Percentiles rank a stretch among this genome's conserved stretches.
phyloP scores from a whole-genome alignment of 2,113 vertebrate species.

The Donacobius atricapilla region DNA sequence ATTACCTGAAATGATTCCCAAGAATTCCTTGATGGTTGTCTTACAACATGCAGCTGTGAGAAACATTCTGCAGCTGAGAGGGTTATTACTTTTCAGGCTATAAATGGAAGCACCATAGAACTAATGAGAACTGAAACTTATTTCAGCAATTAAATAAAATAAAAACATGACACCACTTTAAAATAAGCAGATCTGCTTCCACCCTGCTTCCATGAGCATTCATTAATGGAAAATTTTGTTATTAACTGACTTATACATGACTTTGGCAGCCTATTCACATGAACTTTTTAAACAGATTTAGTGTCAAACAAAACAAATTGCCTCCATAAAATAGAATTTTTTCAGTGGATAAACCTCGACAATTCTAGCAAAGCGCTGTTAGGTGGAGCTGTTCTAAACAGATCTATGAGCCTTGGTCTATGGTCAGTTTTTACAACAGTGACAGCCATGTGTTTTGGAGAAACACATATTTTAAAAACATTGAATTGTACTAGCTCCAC shows the following conservation, averaged over 20 bases:
- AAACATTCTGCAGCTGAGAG: background rate
- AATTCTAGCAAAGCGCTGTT: background rate
- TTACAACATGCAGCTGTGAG: background rate
- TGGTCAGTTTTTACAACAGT: background rate
- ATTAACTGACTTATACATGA: background rate
- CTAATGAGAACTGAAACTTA: background rate
- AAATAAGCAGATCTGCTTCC: background rate
- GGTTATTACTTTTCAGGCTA: background rate
- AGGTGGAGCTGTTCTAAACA: background rate
- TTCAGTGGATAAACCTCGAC: background rate
- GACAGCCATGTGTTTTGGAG: background rate
- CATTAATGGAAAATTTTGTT: background rate
- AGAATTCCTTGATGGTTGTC: background rate
- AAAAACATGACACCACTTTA: background rate
- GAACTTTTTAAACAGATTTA: background rate
- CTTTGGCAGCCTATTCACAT: background rate
- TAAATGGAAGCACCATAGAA: background rate
- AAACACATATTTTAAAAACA: background rate
- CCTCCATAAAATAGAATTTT: background rate
- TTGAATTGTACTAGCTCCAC: background rate
- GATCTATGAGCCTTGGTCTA: fast-evolving
- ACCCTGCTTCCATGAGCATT: fast-evolving
- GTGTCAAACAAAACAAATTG: background rate
- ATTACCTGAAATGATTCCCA: background rate
- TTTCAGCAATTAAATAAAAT: background rate